Evolutionary conservation across 35 echinoderm and acorn worm species (phyloP), one percentile per base, ranked within the genome.

Genomic region (Chiridota heheva): DNA sequence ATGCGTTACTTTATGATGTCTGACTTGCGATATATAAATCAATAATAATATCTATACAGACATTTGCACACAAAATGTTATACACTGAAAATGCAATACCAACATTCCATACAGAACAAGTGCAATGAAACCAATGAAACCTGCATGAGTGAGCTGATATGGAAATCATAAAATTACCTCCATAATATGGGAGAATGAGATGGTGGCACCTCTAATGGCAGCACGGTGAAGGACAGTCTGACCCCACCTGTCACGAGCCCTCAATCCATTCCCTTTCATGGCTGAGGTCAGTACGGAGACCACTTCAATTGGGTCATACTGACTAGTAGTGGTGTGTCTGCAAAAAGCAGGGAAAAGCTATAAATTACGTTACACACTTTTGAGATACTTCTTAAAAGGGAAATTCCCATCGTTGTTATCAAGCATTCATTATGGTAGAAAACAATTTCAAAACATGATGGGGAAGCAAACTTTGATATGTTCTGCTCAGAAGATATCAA

Each of bases 151-250:
- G 62, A 15, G 13, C 30, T 1, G 2, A 69, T 17, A 22, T 25
- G 49, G 4, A 76, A 53, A 3, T 58, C 16, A 40, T 51, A 27
- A 26, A 8, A 65, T 60, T 78, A 96, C 92, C 69, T 96, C 92
- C 44, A 79, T 67, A 59, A 98, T 58, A 55, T 91, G 59, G 70
- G 90, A 84, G 33, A 78, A 51, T 18, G 84, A 98, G 42, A 98
- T 98, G 56, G 87, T 85, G 25, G 95, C 95, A 13, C 95, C 95
- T 51, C 95, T 47, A 30, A 72, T 81, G 26, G 95, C 95, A 56
- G 95, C 95, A 25, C 63, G 29, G 72, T 98, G 95, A 36, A 98
- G 73, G 24, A 89, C 80, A 2, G 95, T 98, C 47, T 84, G 89
- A 0, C 95, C 95, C 57, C 49, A 44, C 58, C 73, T 85, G 57